Evolutionary conservation across 2,113 vertebrate genomes (phyloP).

Genomic region (Clupea harengus): DNA sequence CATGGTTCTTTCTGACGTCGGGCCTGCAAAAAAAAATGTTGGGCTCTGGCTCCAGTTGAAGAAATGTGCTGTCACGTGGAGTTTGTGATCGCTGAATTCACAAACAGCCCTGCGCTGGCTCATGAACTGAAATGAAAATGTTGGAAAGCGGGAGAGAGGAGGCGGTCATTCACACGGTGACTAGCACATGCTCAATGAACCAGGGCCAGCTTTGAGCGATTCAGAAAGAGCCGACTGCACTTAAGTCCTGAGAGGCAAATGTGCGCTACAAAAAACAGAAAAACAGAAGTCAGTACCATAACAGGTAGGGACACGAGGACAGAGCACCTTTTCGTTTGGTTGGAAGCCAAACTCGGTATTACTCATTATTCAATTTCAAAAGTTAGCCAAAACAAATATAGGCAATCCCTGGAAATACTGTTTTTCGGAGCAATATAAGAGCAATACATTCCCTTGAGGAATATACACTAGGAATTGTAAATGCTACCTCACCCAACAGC

Average conservation of each 20-base stretch:
- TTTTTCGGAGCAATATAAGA: constrained; percentile 38
- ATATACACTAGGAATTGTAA: not conserved
- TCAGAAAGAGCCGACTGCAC: constrained; percentile 44
- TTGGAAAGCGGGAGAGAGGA: constrained; percentile 37
- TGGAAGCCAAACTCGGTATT: constrained; percentile 24
- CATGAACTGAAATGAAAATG: constrained; percentile 43
- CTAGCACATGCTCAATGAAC: constrained; percentile 43
- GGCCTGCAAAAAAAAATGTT: constrained; percentile 43
- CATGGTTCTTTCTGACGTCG: constrained; percentile 48
- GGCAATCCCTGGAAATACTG: constrained; percentile 21
- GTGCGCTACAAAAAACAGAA: not conserved
- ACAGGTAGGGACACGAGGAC: constrained; percentile 30
- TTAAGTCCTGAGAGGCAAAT: constrained; percentile 40
- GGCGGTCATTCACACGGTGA: constrained; percentile 24
- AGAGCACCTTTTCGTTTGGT: constrained; percentile 23
- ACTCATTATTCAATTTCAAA: constrained; percentile 51
- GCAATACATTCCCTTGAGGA: constrained; percentile 29
- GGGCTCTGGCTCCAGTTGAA: constrained; percentile 55
- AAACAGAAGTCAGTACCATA: constrained; percentile 27
- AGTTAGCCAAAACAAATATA: constrained; percentile 46
- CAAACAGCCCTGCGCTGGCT: constrained; percentile 43
- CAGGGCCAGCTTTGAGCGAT: constrained; percentile 49
- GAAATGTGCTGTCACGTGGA: constrained; percentile 56
- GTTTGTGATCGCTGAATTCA: constrained; percentile 59
- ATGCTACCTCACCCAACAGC: not conserved